These are phyloP conservation scores for Halictus ligatus DNA, from an alignment of 2,888 invertebrate genomes.

Conservation along the genomic window DNA sequence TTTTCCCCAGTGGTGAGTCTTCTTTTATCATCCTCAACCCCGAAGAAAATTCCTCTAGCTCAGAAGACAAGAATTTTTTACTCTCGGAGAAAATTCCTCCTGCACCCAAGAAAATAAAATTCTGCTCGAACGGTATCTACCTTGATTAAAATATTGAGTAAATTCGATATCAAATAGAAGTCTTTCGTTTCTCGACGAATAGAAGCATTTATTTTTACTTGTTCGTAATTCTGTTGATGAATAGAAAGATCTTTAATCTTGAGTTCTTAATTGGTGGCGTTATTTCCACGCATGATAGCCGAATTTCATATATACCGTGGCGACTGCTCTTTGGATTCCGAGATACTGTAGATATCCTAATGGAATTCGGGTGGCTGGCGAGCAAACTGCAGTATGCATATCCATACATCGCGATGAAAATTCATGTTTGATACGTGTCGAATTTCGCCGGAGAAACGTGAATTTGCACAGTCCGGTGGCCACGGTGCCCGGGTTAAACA, in stretches of 20 bases:
- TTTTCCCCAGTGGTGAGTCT: too few species aligned
- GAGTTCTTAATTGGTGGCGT: neutral
- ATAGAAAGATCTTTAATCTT: too few species aligned
- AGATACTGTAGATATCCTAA: neutral
- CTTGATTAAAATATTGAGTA: neutral
- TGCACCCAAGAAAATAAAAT: too few species aligned
- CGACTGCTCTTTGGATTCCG: neutral
- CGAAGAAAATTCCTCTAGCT: too few species aligned
- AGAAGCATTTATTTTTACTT: too few species aligned
- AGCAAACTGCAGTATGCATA: neutral
- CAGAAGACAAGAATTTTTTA: too few species aligned
- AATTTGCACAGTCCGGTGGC: conserved; percentile 13
- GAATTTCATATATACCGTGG: neutral
- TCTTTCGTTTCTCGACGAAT: too few species aligned
- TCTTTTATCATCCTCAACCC: too few species aligned
- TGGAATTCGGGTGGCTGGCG: neutral
- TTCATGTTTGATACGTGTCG: neutral
- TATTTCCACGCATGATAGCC: neutral
- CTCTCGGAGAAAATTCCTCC: too few species aligned
- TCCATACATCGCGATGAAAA: neutral
- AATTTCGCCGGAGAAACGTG: neutral
- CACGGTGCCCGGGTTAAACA: conserved; percentile 21
- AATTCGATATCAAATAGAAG: neutral
- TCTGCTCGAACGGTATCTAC: too few species aligned
- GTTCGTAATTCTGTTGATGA: too few species aligned